Percentiles rank a stretch among this genome's conserved stretches.
phyloP scores from a whole-genome alignment of 2,113 vertebrate genomes.

The Burhinus oedicnemus region DNA sequence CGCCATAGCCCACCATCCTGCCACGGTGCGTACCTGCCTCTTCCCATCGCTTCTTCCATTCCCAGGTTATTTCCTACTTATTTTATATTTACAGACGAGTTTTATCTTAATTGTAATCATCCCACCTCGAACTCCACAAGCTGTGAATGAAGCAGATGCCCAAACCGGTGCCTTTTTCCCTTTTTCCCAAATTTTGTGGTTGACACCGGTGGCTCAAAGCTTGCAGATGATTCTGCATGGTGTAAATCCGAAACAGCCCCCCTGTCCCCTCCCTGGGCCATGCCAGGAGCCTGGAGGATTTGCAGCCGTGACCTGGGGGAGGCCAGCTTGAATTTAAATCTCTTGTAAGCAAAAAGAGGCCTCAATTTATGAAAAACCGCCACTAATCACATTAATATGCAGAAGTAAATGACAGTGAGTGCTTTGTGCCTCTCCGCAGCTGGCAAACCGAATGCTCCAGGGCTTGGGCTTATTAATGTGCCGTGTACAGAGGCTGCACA shows the following conservation, averaged over 20 bases:
- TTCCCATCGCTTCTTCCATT: neutral
- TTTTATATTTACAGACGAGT: neutral
- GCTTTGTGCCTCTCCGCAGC: neutral
- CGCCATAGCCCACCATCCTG: fast-evolving
- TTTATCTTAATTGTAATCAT: neutral
- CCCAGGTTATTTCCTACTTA: neutral
- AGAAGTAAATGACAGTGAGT: neutral
- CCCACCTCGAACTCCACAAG: neutral
- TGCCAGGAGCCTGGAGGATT: fast-evolving
- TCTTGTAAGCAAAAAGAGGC: neutral
- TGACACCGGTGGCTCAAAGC: neutral
- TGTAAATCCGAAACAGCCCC: neutral
- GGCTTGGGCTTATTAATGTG: neutral
- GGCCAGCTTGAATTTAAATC: neutral
- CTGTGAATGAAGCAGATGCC: neutral
- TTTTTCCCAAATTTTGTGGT: neutral
- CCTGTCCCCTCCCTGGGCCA: fast-evolving
- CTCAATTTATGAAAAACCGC: neutral
- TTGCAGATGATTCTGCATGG: fast-evolving
- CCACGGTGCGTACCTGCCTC: fast-evolving
- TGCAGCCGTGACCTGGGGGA: neutral
- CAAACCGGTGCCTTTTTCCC: neutral
- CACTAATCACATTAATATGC: neutral
- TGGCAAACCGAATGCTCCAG: neutral
- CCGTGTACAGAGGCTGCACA: neutral